These are phyloP conservation scores for Trachelus iudaicus DNA, from an alignment of 2,888 invertebrate genomes.

Conservation along the genomic window DNA sequence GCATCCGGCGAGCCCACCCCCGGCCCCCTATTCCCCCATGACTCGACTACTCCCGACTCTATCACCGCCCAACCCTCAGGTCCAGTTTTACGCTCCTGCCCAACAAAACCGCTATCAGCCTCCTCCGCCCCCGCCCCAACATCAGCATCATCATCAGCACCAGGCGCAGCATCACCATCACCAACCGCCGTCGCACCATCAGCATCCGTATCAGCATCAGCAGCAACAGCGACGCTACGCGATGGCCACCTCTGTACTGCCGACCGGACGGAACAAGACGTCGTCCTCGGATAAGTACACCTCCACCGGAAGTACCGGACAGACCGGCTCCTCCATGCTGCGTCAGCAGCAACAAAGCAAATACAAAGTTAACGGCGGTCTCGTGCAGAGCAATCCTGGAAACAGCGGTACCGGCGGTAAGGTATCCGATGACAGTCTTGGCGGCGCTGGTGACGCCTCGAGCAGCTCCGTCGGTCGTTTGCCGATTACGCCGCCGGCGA, in stretches of 20 bases:
- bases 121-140: constrained; percentile 36
- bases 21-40: constrained; percentile 54
- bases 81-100: constrained; percentile 52
- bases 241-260: constrained; percentile 21
- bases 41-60: constrained; percentile 55
- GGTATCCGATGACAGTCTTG: constrained; percentile 46
- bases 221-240: constrained; percentile 31
- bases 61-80: constrained; percentile 59
- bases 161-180: constrained; percentile 42
- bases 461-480: constrained; percentile 41
- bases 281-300: constrained; percentile 41
- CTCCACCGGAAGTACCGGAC: constrained; percentile 25
- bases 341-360: constrained; percentile 40
- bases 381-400: constrained; percentile 35
- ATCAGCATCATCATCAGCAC: constrained; percentile 38
- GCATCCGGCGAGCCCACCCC: constrained; percentile 47
- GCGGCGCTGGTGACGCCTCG: constrained; percentile 57
- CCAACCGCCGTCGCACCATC: constrained; percentile 23
- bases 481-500: constrained; percentile 58
- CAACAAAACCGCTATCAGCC: constrained; percentile 49
- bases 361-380: constrained; percentile 54
- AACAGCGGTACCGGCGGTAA: constrained; percentile 32
- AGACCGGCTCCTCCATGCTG: constrained; percentile 31
- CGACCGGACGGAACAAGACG: constrained; percentile 10
- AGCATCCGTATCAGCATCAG: constrained; percentile 22